Evolutionary conservation across 2,113 vertebrate genomes (phyloP).

Genomic region (Tenrec ecaudatus): DNA sequence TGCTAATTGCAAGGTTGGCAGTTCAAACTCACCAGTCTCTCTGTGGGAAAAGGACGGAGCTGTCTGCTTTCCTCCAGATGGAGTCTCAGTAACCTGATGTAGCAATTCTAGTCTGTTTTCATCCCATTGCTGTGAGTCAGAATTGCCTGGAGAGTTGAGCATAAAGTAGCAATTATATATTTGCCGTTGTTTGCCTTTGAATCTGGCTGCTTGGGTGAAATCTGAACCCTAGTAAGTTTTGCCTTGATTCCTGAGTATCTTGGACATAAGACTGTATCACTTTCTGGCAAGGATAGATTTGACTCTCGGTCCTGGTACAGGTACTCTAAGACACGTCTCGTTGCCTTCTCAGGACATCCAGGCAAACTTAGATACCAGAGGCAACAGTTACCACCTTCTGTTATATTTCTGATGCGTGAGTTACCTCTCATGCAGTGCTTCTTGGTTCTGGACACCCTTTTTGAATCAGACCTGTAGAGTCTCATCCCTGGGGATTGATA

Average conservation of each 20-base stretch:
- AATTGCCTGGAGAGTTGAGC: no score
- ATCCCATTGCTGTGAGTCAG: no score
- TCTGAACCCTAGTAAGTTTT: neutral
- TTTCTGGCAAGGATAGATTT: neutral
- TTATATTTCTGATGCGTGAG: neutral
- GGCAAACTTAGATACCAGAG: neutral
- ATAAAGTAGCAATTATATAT: neutral
- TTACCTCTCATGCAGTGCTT: neutral
- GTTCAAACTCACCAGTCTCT: no score
- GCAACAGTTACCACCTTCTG: accelerated
- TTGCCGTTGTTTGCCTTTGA: neutral
- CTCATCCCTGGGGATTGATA: neutral
- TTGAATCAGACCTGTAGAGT: neutral
- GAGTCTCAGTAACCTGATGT: no score
- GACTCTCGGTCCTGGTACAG: neutral
- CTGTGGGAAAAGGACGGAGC: no score
- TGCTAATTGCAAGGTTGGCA: no score
- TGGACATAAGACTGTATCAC: neutral
- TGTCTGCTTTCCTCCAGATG: no score
- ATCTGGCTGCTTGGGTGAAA: no score
- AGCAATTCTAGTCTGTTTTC: no score
- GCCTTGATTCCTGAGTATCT: neutral
- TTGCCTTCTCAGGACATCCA: neutral
- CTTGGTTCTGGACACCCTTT: neutral
- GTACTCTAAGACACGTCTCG: neutral